phyloP scores from a whole-genome alignment of 2,113 vertebrate genomes.

The Callionymus lyra region DNA sequence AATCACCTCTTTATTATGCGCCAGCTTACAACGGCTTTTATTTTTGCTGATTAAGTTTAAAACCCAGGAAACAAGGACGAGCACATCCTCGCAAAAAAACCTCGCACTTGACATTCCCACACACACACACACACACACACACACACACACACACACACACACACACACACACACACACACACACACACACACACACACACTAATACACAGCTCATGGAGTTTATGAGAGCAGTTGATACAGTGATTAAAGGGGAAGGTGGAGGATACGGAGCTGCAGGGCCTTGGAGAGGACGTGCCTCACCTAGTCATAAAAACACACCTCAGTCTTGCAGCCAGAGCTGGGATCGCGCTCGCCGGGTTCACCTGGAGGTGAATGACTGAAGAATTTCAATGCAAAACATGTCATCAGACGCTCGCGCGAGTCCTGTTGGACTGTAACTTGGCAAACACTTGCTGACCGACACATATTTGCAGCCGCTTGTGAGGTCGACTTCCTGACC shows the following conservation, averaged over 20 bases:
- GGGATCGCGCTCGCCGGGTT: slow-evolving; percentile 53
- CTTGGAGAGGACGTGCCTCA: slow-evolving; percentile 65
- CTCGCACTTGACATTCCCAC: too few relatives aligned
- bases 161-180: slow-evolving; percentile 12
- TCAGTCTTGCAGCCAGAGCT: slow-evolving; percentile 55
- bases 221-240: slow-evolving; percentile 64
- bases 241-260: slow-evolving; percentile 72
- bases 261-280: slow-evolving; percentile 62
- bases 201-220: slow-evolving; percentile 57
- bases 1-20: slow-evolving; percentile 81
- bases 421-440: slow-evolving; percentile 12
- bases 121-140: slow-evolving; percentile 12
- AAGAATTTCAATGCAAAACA: slow-evolving; percentile 64
- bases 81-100: slow-evolving; percentile 38
- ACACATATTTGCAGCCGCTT: slow-evolving; percentile 15
- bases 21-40: slow-evolving; percentile 62
- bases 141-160: slow-evolving; percentile 27
- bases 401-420: slow-evolving; percentile 43
- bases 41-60: slow-evolving; percentile 77
- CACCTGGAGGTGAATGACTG: slow-evolving; percentile 60
- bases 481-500: slow-evolving; percentile 21
- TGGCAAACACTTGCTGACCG: slow-evolving; percentile 29
- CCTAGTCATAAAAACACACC: slow-evolving; percentile 64
- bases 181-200: slow-evolving; percentile 27
- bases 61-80: slow-evolving; percentile 65